Percentiles rank a stretch among this genome's conserved stretches.
Conservation (phyloP, 2,113 vertebrate species). For the Tinamus guttatus region DNA sequence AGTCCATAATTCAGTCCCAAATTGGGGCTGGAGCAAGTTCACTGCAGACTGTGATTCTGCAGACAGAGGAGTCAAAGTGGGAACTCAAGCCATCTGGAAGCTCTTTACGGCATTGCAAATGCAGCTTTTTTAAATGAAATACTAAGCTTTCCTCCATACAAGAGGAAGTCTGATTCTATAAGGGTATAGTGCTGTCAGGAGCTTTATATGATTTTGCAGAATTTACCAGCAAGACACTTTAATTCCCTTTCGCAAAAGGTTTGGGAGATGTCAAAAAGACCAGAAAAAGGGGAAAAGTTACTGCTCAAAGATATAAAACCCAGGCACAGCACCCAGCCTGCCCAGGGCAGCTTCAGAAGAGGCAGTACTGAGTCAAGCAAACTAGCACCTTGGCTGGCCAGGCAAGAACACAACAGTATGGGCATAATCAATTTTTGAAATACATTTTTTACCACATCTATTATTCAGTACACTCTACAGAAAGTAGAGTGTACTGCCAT, state of each 20-base stretch:
- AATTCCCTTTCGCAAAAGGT: neutral
- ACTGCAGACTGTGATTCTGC: neutral
- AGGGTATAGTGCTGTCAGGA: neutral
- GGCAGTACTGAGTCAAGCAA: rapidly evolving
- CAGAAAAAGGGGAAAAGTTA: neutral
- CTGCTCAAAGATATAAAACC: neutral
- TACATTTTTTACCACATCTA: rapidly evolving
- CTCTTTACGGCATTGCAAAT: neutral
- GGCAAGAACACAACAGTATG: neutral
- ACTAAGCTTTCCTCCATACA: neutral
- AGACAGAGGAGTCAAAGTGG: neutral
- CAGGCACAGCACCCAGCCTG: neutral
- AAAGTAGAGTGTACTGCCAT: neutral
- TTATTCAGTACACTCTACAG: neutral
- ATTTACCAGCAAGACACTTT: neutral
- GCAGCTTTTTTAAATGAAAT: neutral
- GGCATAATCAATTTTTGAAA: neutral
- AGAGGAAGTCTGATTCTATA: neutral
- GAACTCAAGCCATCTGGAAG: neutral
- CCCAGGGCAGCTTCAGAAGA: neutral
- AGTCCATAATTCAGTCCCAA: neutral
- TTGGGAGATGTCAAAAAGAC: neutral
- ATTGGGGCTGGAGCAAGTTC: neutral
- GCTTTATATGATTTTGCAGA: neutral
- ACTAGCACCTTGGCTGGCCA: too few relatives aligned